Conservation (phyloP, 23 tunicate genomes). For the Clavelina lepadiformis region DNA sequence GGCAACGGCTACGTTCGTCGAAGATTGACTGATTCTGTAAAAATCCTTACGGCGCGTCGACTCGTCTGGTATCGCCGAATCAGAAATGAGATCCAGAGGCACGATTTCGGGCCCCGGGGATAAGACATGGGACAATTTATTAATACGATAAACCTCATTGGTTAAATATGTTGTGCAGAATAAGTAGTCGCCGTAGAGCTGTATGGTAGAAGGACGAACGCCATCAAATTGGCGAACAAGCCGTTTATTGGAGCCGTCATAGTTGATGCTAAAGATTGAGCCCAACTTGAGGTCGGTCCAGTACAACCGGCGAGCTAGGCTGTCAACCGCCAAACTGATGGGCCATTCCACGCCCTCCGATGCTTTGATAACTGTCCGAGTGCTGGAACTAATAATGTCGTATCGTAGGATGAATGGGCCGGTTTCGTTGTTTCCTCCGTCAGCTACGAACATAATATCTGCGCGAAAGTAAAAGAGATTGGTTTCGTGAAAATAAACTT, state of each 20-base stretch:
- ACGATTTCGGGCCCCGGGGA: no score
- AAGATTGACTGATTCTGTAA: background rate
- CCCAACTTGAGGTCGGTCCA: slow-evolving; percentile 58
- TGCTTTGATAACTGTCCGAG: background rate
- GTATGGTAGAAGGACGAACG: slow-evolving; percentile 33
- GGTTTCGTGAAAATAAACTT: no score
- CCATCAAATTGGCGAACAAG: slow-evolving; percentile 20
- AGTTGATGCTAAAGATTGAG: slow-evolving; percentile 26
- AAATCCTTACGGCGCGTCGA: background rate
- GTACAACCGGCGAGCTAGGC: slow-evolving; percentile 24
- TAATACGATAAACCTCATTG: slow-evolving; percentile 45
- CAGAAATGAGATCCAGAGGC: background rate
- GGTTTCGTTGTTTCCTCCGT: slow-evolving; percentile 25
- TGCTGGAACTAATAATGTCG: background rate
- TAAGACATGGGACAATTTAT: slow-evolving; percentile 51
- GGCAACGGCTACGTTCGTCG: background rate
- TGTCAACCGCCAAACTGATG: slow-evolving; percentile 46
- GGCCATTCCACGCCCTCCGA: slow-evolving; percentile 37
- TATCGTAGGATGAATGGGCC: slow-evolving; percentile 9
- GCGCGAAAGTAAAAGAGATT: background rate
- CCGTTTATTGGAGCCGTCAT: slow-evolving; percentile 18
- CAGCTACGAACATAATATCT: slow-evolving; percentile 38
- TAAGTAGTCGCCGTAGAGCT: slow-evolving; percentile 54
- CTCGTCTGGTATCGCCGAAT: background rate
- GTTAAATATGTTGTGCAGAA: slow-evolving; percentile 40